A percentile compares a stretch with the other conserved stretches of the same genome.
Evolutionary conservation across 2,797 vertebrate genomes (phyloP).

Genomic region (Cetoscarus ocellatus): DNA sequence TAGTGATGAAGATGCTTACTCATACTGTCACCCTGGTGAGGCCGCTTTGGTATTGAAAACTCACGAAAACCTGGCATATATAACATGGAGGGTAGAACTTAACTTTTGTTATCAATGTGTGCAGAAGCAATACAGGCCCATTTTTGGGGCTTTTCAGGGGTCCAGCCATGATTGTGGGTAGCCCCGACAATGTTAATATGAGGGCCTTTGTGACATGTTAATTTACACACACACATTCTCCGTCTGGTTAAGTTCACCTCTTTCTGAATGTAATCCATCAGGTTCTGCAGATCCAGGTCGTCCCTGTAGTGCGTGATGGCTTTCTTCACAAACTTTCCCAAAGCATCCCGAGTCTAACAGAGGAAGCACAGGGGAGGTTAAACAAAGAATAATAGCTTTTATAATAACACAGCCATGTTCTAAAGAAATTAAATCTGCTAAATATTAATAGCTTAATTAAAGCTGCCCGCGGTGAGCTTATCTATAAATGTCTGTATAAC

Average conservation of each 20-base stretch:
- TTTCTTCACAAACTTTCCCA: slow-evolving; percentile 85
- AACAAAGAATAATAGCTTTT: neutral
- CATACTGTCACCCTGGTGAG: too few species aligned
- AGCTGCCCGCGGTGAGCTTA: slow-evolving; percentile 7
- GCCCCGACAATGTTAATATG: too few species aligned
- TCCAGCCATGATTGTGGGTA: too few species aligned
- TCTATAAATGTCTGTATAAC: slow-evolving; percentile 12
- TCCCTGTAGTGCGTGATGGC: slow-evolving; percentile 87
- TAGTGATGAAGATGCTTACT: too few species aligned
- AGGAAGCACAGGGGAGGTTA: slow-evolving; percentile 7
- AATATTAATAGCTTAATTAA: slow-evolving; percentile 22
- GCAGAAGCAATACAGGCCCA: too few species aligned
- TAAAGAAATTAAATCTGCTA: neutral
- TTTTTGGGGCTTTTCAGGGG: too few species aligned
- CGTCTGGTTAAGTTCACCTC: slow-evolving; percentile 70
- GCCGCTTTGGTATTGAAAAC: too few species aligned
- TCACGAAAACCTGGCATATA: too few species aligned
- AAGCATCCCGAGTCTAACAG: slow-evolving; percentile 75
- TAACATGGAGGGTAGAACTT: too few species aligned
- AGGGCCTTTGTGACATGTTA: neutral
- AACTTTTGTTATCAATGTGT: too few species aligned
- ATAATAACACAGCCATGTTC: slow-evolving; percentile 1
- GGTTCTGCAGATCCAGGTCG: slow-evolving; percentile 87
- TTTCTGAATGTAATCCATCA: slow-evolving; percentile 88
- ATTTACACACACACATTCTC: slow-evolving; percentile 5